Evolutionary conservation across 2,113 vertebrate genomes (phyloP).

Genomic region (Electrona antarctica): DNA sequence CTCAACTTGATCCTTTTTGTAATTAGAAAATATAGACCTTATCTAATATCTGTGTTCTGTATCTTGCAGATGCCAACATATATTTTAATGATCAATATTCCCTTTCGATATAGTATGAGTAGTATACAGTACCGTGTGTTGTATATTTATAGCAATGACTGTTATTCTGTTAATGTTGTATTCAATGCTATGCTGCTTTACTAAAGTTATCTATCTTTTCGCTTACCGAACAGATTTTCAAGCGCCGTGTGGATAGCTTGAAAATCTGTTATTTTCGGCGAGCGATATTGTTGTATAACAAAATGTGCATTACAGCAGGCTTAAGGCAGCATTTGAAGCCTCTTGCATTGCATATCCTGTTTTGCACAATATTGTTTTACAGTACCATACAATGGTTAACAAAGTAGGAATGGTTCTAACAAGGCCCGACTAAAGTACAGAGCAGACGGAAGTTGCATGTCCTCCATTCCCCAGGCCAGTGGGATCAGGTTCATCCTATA

Average conservation of each 20-base stretch:
- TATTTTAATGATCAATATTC: background rate
- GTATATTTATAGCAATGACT: background rate
- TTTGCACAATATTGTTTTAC: background rate
- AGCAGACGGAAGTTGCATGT: conserved; percentile 31
- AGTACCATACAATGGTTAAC: background rate
- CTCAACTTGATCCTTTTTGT: too few species aligned
- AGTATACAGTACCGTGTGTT: background rate
- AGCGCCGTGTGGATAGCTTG: too few species aligned
- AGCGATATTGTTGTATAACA: too few species aligned
- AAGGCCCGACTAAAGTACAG: conserved; percentile 13
- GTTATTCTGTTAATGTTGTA: background rate
- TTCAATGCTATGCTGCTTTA: too few species aligned
- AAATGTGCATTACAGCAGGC: too few species aligned
- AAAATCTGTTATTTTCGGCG: too few species aligned
- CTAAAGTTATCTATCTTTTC: too few species aligned
- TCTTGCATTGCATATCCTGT: background rate
- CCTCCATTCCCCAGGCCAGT: conserved; percentile 9
- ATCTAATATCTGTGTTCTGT: too few species aligned
- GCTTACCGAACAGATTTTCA: too few species aligned
- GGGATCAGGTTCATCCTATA: conserved; percentile 55
- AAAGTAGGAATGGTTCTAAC: background rate
- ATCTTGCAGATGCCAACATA: too few species aligned
- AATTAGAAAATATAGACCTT: too few species aligned
- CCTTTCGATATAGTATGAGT: background rate
- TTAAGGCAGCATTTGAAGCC: background rate